A percentile compares a stretch with the other conserved stretches of the same genome.
Evolutionary conservation across 92 coral and sea anemone genomes (phyloP).

Genomic region (Pocillopora grandis): DNA sequence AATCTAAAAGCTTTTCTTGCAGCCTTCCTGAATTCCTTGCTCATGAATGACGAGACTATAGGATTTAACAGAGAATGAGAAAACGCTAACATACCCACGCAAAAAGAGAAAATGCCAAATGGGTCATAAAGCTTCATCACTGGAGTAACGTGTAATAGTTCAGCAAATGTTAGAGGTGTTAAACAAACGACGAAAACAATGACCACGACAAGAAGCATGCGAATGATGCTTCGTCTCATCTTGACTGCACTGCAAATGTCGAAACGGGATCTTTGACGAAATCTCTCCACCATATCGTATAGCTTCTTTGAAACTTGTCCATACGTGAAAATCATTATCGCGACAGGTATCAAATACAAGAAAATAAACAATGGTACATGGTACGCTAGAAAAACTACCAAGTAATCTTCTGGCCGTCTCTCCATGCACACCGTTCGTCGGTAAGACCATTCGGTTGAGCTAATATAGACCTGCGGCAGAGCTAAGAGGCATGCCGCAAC

Average conservation of each 20-base stretch:
- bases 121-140: slow-evolving; percentile 41
- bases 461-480: slow-evolving; percentile 58
- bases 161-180: slow-evolving; percentile 65
- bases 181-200: slow-evolving; percentile 58
- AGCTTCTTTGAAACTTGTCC: slow-evolving; percentile 49
- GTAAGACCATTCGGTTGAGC: slow-evolving; percentile 43
- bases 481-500: slow-evolving; percentile 46
- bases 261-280: slow-evolving; percentile 44
- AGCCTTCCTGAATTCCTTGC: slow-evolving; percentile 72
- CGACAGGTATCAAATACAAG: slow-evolving; percentile 53
- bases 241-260: slow-evolving; percentile 46
- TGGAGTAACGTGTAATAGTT: slow-evolving; percentile 55
- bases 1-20: slow-evolving; percentile 45
- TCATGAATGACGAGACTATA: slow-evolving; percentile 56
- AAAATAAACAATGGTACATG: slow-evolving; percentile 53
- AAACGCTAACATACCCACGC: slow-evolving; percentile 61
- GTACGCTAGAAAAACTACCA: slow-evolving; percentile 50
- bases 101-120: slow-evolving; percentile 42
- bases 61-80: slow-evolving; percentile 68
- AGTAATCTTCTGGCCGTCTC: slow-evolving; percentile 31
- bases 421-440: slow-evolving; percentile 53
- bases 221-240: slow-evolving; percentile 45
- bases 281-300: slow-evolving; percentile 35
- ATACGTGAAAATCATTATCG: slow-evolving; percentile 51
- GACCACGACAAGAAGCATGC: slow-evolving; percentile 65